Evolutionary conservation across 2,888 invertebrate species (phyloP), one percentile per base, ranked within the genome.

Genomic region (Melinopterus prodromus): DNA sequence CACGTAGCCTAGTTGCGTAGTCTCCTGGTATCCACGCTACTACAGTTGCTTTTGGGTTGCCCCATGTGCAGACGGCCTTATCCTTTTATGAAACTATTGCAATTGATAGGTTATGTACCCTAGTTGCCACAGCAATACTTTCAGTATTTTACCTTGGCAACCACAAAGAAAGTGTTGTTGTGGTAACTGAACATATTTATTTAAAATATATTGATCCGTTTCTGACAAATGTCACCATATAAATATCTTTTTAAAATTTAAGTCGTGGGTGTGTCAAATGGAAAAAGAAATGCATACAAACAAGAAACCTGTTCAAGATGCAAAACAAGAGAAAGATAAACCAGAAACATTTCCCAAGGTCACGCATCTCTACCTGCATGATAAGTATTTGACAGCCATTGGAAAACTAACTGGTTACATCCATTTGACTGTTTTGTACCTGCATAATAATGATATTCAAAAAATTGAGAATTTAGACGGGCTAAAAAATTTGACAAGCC

Each of bases 381-480:
- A 92, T 81, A 92, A 92, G 88, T 89, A 88, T 82, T 88, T 93
- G 6, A 88, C 88, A 70, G 89, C 90, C 84, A 92, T 93, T 82
- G 93, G 93, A 89, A 87, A 89, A 82, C 84, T 90, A 35, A 85
- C 87, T 14, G 81, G 84, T 53, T 90, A 88, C 72, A 86, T 85
- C 83, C 91, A 91, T 76, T 88, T 95, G n/a, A 89, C 89, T 80
- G 93, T 94, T 26, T 88, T 93, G 72, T 94, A 90, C 86, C 86
- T 93, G 37, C 94, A 92, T 82, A 92, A 92, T 85, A 95, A 95
- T 86, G 91, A 92, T 84, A 92, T 94, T 78, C 88, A 89, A 1
- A 90, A 90, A 70, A 89, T 94, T 15, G 89, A 92, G 84, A 92
- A 92, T 83, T 87, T 94, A 53, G 90, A 91, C 70, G 85, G 86